phyloP scores from a whole-genome alignment of 2,797 vertebrate species.

The Amblyraja radiata region DNA sequence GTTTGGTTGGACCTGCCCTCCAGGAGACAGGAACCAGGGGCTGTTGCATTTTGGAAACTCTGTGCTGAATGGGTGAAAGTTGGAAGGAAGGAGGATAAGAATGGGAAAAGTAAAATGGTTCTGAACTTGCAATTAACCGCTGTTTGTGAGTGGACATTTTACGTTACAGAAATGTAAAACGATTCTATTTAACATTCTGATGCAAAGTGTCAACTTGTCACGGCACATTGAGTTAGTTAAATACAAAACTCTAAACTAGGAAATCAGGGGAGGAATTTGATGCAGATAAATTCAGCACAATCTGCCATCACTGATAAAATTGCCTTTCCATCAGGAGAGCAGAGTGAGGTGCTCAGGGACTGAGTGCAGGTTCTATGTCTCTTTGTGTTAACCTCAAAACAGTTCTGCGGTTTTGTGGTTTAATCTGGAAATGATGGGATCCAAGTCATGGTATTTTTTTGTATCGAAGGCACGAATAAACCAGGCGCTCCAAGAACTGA shows the following conservation, averaged over 20 bases:
- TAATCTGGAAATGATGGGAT: background rate
- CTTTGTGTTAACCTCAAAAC: background rate
- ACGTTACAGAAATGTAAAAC: background rate
- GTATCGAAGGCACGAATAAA: constrained; percentile 73
- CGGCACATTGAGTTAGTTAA: background rate
- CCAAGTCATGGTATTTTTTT: background rate
- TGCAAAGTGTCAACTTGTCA: background rate
- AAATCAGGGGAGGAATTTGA: background rate
- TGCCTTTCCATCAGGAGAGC: background rate
- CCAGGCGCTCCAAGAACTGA: constrained; percentile 76
- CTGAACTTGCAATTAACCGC: background rate
- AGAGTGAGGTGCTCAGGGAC: background rate
- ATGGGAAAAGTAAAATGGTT: background rate
- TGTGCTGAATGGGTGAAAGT: background rate
- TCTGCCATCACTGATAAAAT: background rate
- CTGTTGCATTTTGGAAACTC: background rate
- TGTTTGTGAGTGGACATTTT: background rate
- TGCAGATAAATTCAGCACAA: background rate
- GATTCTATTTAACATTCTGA: background rate
- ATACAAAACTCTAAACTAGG: background rate
- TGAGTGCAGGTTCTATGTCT: background rate
- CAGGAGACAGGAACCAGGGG: background rate
- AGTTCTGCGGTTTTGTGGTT: background rate
- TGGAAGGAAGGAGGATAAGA: background rate
- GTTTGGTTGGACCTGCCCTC: background rate